These are phyloP conservation scores for Mirza zaza DNA, from an alignment of 2,113 vertebrate species.

Conservation along the genomic window DNA sequence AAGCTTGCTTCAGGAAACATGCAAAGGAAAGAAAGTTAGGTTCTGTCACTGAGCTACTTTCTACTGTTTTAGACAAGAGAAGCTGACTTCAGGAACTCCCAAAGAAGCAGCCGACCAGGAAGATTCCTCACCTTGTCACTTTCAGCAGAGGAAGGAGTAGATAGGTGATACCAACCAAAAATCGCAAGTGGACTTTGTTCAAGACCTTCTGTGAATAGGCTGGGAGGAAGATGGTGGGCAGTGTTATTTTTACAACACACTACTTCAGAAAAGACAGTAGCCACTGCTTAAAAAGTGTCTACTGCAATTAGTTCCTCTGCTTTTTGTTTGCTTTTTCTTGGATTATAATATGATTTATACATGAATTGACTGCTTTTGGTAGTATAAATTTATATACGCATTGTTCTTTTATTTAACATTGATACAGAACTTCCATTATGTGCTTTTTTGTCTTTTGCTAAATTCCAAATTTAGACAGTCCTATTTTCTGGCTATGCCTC, in stretches of 20 bases:
- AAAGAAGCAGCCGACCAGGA: neutral
- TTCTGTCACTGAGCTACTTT: neutral
- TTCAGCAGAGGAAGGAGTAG: neutral
- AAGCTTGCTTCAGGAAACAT: conserved; percentile 35
- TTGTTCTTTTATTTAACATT: neutral
- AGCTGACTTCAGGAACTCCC: conserved; percentile 25
- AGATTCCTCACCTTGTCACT: neutral
- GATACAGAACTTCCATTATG: neutral
- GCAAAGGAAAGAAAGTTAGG: neutral
- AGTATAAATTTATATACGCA: neutral
- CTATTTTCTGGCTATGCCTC: neutral
- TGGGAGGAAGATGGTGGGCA: neutral
- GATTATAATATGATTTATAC: neutral
- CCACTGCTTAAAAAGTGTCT: neutral
- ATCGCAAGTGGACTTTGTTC: neutral
- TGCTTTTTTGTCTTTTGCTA: neutral
- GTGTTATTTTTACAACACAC: neutral
- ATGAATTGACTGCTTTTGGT: neutral
- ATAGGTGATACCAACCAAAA: neutral
- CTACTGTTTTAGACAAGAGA: conserved; percentile 6
- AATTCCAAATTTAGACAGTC: neutral
- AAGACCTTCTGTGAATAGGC: neutral
- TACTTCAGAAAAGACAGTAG: neutral
- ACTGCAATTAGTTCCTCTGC: neutral
- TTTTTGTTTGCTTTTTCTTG: neutral